Evolutionary conservation across 2,113 vertebrate species (phyloP).

Genomic region (Zosterops lateralis): DNA sequence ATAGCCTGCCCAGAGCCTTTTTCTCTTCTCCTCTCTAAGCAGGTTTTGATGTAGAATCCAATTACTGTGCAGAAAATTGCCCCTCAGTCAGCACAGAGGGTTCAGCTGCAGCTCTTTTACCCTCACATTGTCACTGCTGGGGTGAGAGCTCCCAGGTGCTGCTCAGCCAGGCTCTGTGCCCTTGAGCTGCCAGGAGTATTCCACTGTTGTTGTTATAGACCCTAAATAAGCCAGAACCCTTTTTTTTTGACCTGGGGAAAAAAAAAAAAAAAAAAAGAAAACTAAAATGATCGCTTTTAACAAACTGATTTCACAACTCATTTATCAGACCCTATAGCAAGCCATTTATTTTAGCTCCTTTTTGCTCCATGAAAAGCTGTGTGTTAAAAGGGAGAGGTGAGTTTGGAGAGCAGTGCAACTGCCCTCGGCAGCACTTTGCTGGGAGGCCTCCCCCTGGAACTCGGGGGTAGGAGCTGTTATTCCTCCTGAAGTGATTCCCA

Average conservation of each 20-base stretch:
- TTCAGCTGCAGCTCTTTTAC: not conserved
- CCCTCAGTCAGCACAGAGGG: not conserved
- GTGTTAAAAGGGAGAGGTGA: not conserved
- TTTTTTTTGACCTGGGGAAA: not conserved
- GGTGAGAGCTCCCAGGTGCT: not conserved
- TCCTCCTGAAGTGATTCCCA: not conserved
- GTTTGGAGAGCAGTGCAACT: not conserved
- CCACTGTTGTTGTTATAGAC: not conserved
- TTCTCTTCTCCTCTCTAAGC: not conserved
- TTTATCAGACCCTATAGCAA: constrained; percentile 28
- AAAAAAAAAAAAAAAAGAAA: not conserved
- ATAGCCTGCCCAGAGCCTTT: not conserved
- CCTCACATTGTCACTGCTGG: rapidly evolving
- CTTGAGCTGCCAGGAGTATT: not conserved
- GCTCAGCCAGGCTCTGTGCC: not conserved
- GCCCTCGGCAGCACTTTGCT: rapidly evolving
- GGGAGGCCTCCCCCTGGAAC: not conserved
- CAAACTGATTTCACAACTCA: constrained; percentile 17
- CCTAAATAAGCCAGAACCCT: not conserved
- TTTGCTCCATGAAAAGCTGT: not conserved
- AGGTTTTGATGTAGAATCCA: not conserved
- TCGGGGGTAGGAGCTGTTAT: not conserved
- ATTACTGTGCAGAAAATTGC: not conserved
- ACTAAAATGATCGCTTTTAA: not conserved
- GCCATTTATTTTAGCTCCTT: constrained; percentile 18